Evolutionary conservation across 1,140 invertebrate genomes (phyloP), one percentile per base, ranked within the genome.

Genomic region (Papilio machaon): DNA sequence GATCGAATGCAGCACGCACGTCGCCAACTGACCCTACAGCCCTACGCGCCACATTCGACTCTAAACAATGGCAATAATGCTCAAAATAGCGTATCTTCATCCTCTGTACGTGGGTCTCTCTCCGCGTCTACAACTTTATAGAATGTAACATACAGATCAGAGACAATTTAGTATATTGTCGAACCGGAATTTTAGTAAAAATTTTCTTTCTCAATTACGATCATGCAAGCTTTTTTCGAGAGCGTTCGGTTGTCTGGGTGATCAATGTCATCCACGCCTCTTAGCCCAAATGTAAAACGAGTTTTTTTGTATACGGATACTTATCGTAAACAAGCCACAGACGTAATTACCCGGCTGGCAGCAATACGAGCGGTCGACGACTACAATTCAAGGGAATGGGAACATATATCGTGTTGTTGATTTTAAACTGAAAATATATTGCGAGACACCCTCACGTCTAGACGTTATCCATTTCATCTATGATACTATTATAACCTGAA

Each of bases 1-100:
- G 85, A 84, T 85, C 81, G 80, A 81, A 79, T 88, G 86, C 88
- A 88, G 85, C 76, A 47, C 76, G 81, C 30, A 77, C 64, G 64
- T 35, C 30, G 47, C 47, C 46, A 15, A 46, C 35, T 64, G 77
- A 79, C 77, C 77, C 77, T 67, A 79, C 3, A 43, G 35, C 77
- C 11, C 19, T 35, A 19, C 58, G 11, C 17, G 77, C 58, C 77
- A 79, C 58, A 43, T 7, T 79, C 30, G 35, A n/a, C 77, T 46
- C 58, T 79, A 67, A 8, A 11, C 54, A 2, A 79, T 15, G 30
- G 43, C 2, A 79, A 79, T 58, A 79, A 79, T 79, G 77, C n/a
- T 46, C 38, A 64, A 3, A 79, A 79, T 79, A 15, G 58, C 38
- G 3, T 64, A 43, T 6, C 38, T 2, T 49, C 47, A 52, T 76